phyloP scores from a whole-genome alignment of 2,797 vertebrate genomes.

The Apodemus agrarius region DNA sequence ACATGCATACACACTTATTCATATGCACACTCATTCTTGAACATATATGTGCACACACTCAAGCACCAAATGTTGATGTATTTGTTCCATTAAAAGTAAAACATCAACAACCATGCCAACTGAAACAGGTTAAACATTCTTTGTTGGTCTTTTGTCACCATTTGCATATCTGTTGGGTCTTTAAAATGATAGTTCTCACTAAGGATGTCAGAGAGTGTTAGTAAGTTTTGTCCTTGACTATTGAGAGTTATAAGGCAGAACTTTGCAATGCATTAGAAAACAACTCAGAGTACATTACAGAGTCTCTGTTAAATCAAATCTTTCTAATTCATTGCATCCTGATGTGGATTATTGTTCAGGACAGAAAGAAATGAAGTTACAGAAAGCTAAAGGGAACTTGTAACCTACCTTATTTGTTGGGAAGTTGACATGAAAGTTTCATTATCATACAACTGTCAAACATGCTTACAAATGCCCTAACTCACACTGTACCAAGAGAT shows the following conservation, averaged over 20 bases:
- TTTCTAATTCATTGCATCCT: slow-evolving; percentile 24
- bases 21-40: not conserved
- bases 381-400: not conserved
- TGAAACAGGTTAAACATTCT: not conserved
- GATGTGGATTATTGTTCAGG: not conserved
- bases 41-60: no score
- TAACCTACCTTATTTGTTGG: not conserved
- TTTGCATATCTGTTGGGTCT: not conserved
- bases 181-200: not conserved
- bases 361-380: not conserved
- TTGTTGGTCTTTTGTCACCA: not conserved
- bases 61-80: not conserved
- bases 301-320: slow-evolving; percentile 9
- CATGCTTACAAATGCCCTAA: not conserved
- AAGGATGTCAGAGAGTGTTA: not conserved
- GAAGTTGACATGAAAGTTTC: not conserved
- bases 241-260: not conserved
- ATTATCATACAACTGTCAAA: not conserved
- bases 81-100: slow-evolving; percentile 29
- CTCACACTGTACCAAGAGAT: not conserved
- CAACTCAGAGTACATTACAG: not conserved
- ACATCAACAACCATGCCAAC: not conserved
- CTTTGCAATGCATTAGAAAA: slow-evolving; percentile 16
- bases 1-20: not conserved
- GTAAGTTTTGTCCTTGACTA: not conserved